Base-by-base conservation (phyloP, 1,140 invertebrate genomes). In the Eupeodes corollae region DNA sequence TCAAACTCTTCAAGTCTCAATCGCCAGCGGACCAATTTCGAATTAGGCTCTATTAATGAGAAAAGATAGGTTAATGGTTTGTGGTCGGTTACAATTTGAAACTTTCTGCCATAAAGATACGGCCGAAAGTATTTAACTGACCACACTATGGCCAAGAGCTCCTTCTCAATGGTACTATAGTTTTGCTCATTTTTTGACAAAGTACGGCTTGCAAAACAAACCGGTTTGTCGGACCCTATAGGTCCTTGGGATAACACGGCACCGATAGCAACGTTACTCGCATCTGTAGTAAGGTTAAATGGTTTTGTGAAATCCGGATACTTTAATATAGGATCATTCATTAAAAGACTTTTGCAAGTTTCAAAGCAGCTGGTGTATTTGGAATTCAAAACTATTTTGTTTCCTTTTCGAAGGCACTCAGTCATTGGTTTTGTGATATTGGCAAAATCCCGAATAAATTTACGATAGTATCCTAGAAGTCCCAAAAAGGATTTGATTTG, bases 111-210 rank as follows among this genome's bases (percentile, higher is more conserved):
- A 32, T 51, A 63, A 2, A 70, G n/a, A 52, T 69, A 70, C 16
- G 58, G 59, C 49, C 64, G 31, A 48, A 73, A 74, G 40, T 71
- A 54, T 52, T 71, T 59, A 3, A 70, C 56, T 2, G 64, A 63
- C 49, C 57, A 61, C 15, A 77, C 50, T 0, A 67, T 55, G 0
- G 54, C 60, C n/a, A 69, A 48, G 9, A 61, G 46, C 58, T 68
- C 59, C 33, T 61, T 58, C 54, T 69, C 63, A 9, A 55, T 66
- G 0, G 60, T 58, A 1, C 44, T 47, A 48, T 67, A 66, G 45
- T 64, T 67, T 44, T 21, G 51, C 58, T 73, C 68, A 5, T 61
- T 56, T 34, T 58, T 49, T 47, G 65, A 70, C 34, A 73, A 48
- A 8, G 54, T 60, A 32, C 68, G 43, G 37, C 61, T 69, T 0